A percentile compares a stretch with the other conserved stretches of the same genome.
phyloP scores from a whole-genome alignment of 2,888 invertebrate species.

The Calephelis perditalis region DNA sequence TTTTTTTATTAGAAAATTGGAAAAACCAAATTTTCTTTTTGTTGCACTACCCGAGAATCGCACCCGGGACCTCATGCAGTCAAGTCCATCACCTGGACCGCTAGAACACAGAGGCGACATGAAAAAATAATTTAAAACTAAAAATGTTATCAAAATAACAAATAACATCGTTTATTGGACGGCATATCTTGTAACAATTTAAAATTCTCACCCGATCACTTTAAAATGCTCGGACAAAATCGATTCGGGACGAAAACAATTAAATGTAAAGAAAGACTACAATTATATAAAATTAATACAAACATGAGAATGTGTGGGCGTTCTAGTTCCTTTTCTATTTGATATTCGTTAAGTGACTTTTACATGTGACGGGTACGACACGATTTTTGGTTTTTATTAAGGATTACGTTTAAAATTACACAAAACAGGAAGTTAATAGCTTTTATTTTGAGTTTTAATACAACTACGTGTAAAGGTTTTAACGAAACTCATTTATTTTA shows the following conservation, averaged over 20 bases:
- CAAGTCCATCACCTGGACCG: too few relatives aligned
- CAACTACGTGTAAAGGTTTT: too few relatives aligned
- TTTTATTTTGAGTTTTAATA: too few relatives aligned
- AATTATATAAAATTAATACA: constrained; percentile 58
- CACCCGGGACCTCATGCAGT: too few relatives aligned
- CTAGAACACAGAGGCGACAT: too few relatives aligned
- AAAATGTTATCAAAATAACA: constrained; percentile 18
- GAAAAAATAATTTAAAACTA: neutral
- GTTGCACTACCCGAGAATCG: too few relatives aligned
- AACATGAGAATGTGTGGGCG: constrained; percentile 35
- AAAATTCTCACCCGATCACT: constrained; percentile 1
- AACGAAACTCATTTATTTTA: too few relatives aligned
- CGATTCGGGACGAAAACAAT: constrained; percentile 12
- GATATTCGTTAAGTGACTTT: neutral
- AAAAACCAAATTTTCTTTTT: too few relatives aligned
- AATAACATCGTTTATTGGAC: neutral
- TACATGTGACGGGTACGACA: constrained; percentile 9
- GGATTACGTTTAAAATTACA: neutral
- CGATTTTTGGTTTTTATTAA: neutral
- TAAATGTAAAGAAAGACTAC: constrained; percentile 33
- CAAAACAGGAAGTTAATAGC: too few relatives aligned
- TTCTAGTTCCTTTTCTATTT: constrained; percentile 15
- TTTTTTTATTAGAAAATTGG: too few relatives aligned
- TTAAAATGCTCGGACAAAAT: constrained; percentile 6
- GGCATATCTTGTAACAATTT: constrained; percentile 3